Conservation (phyloP, 2,797 vertebrate species). For the Aselliscus stoliczkanus region DNA sequence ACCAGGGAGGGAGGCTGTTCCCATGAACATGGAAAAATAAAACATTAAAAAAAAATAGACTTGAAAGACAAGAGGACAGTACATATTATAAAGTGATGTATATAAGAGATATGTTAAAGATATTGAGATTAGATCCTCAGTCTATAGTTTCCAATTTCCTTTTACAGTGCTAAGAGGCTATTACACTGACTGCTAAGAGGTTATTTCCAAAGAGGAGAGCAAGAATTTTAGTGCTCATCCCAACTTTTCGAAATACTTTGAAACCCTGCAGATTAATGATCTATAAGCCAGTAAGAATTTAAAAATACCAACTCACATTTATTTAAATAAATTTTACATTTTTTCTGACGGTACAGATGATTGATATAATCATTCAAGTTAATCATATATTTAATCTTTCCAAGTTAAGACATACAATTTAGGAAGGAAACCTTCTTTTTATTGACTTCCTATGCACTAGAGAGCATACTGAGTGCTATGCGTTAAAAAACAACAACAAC, state of each 20-base stretch:
- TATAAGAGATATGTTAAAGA: neutral
- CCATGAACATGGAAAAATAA: neutral
- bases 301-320: slow-evolving; percentile 31
- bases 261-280: neutral
- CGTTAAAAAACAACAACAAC: neutral
- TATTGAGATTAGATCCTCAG: neutral
- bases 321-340: slow-evolving; percentile 15
- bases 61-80: neutral
- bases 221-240: neutral
- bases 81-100: neutral
- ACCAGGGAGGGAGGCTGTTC: neutral
- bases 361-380: neutral
- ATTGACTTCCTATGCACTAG: slow-evolving; percentile 15
- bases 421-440: slow-evolving; percentile 28
- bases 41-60: neutral
- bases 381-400: neutral
- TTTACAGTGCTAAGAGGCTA: neutral
- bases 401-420: neutral
- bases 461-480: neutral
- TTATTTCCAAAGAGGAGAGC: neutral
- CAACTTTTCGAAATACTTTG: neutral
- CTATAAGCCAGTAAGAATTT: neutral
- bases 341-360: neutral
- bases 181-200: no score
- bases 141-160: neutral